phyloP scores from a whole-genome alignment of 2,888 invertebrate species.

The Meliscaeva auricollis region DNA sequence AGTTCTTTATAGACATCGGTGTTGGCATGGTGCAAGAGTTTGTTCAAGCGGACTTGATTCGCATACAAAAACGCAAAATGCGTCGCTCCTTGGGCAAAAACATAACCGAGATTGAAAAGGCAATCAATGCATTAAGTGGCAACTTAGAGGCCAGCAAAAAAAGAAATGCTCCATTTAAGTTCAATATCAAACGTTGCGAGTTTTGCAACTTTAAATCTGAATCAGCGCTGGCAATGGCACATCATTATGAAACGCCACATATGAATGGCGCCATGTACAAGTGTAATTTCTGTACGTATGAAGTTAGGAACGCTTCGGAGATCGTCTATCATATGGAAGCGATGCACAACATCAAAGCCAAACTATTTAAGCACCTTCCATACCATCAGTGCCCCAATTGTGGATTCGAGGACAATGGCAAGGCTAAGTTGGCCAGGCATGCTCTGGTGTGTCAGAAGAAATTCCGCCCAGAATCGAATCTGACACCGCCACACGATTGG shows the following conservation, averaged over 20 bases:
- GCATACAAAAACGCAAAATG: slow-evolving; percentile 92
- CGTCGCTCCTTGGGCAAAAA: slow-evolving; percentile 88
- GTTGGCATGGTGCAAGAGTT: slow-evolving; percentile 95
- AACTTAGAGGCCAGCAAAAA: slow-evolving; percentile 94
- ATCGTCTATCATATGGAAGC: slow-evolving; percentile 96
- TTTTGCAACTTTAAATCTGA: slow-evolving; percentile 96
- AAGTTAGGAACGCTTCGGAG: slow-evolving; percentile 93
- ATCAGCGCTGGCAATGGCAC: slow-evolving; percentile 92
- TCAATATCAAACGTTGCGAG: slow-evolving; percentile 92
- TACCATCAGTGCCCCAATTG: slow-evolving; percentile 97
- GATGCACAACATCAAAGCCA: slow-evolving; percentile 93
- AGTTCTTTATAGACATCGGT: slow-evolving; percentile 96
- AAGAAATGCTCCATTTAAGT: slow-evolving; percentile 92
- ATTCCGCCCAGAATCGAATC: slow-evolving; percentile 94
- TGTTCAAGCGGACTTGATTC: slow-evolving; percentile 95
- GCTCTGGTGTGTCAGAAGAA: slow-evolving; percentile 94
- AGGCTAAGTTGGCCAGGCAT: slow-evolving; percentile 95
- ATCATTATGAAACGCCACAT: slow-evolving; percentile 95
- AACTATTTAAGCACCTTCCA: slow-evolving; percentile 92
- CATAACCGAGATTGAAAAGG: slow-evolving; percentile 87
- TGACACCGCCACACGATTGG: slow-evolving; percentile 95
- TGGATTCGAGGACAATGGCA: slow-evolving; percentile 96
- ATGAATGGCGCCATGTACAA: slow-evolving; percentile 94
- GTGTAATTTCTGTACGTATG: slow-evolving; percentile 93
- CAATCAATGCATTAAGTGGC: slow-evolving; percentile 92